Percentiles rank a stretch among this genome's conserved stretches.
Conservation (phyloP, 2,797 vertebrate genomes). For the Steatocranus sp. region DNA sequence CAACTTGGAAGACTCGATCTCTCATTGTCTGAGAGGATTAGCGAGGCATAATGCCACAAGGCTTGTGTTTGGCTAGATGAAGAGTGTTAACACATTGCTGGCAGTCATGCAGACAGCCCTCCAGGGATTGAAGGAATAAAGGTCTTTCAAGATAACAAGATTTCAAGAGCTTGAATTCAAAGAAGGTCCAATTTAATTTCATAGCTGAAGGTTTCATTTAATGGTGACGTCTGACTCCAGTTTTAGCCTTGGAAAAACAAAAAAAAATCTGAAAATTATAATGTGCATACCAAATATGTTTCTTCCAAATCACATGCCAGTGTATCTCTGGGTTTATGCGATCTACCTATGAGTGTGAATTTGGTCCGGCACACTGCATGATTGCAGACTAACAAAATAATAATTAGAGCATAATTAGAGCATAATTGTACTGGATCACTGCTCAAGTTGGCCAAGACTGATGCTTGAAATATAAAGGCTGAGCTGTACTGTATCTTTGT, state of each 20-base stretch:
- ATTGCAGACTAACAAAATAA: background rate
- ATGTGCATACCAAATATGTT: background rate
- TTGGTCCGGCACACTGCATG: background rate
- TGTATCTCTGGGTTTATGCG: background rate
- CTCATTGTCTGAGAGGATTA: constrained; percentile 27
- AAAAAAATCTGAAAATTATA: background rate
- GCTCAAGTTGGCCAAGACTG: background rate
- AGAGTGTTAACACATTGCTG: constrained; percentile 10
- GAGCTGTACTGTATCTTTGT: background rate
- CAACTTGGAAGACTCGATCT: background rate
- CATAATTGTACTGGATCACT: background rate
- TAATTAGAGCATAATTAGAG: background rate
- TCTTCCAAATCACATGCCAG: background rate
- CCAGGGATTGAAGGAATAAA: constrained; percentile 2
- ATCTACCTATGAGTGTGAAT: background rate
- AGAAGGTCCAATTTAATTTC: constrained; percentile 2
- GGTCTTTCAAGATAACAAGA: constrained; percentile 20
- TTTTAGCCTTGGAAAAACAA: background rate
- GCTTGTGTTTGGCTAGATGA: constrained; percentile 21
- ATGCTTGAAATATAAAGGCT: background rate
- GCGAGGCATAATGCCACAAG: background rate
- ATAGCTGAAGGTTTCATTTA: background rate
- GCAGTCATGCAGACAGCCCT: constrained; percentile 23
- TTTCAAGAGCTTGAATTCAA: constrained; percentile 7
- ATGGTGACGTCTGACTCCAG: background rate